Evolutionary conservation across 2,888 invertebrate genomes (phyloP), one percentile per base, ranked within the genome.

Genomic region (Epicampocera succincta): DNA sequence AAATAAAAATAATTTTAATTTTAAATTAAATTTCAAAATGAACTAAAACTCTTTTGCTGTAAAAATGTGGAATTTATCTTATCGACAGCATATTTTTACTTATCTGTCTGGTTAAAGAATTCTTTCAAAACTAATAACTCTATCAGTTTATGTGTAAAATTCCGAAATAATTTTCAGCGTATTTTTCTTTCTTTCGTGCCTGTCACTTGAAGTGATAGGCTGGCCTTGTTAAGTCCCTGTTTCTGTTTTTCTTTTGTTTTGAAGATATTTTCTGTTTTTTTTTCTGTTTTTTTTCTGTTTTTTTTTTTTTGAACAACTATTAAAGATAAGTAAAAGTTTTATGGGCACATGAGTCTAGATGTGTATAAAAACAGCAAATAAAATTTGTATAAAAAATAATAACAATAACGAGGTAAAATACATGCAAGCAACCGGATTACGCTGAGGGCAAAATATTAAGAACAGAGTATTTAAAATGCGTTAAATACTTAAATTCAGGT

Each of bases 351-450:
- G 6, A 29, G 6, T 29, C 6, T 29, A 4, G 3, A 4, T 29
- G 3, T 29, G 8, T 33, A 33, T 8, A 9, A 38, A 63, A 65
- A 63, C 46, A 74, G 46, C 46, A 46, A 48, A 74, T 38, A 74
- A 63, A 63, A 56, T 17, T 52, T 68, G 9, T 38, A n/a, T 8
- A 61, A 17, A 9, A n/a, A 69, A 19, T 19, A 75, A 76, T n/a
- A 68, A 44, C 44, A 76, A 60, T 52, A 61, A 60, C 33, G 50
- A n/a, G n/a, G n/a, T 68, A n/a, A 50, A 68, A 44, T n/a, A 52
- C 44, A 52, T 75, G 50, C 48, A 48, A 44, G 75, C 75, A 76
- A 50, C 75, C 75, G 75, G 75, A 76, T 76, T 76, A 76, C 75
- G 75, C 75, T 76, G 60, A 38, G 13, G 68, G 75, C 75, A 68